Base-by-base conservation (phyloP, 1,140 invertebrate species). In the Chionoecetes opilio region DNA sequence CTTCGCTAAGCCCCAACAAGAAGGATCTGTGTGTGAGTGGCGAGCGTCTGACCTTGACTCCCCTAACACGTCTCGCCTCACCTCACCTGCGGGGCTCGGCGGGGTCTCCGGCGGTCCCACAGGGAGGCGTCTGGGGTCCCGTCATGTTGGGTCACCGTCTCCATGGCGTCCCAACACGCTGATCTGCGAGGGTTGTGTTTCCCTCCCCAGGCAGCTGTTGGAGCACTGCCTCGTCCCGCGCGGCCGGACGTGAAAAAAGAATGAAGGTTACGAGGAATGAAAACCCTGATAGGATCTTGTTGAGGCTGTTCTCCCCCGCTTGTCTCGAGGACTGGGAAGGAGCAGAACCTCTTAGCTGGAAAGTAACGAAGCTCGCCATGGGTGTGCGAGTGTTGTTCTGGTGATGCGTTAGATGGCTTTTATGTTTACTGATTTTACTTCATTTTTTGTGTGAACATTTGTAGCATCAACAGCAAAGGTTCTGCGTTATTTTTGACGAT, bases 241-340 rank as follows among this genome's bases (percentile, higher is more conserved):
- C 21, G 87, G 26, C 2, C 41, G 5, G 87, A 89, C 87, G 37
- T 38, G 34, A 89, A 46, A 89, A n/a, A 37, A 29, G 90, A 91
- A 91, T 91, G 46, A 75, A 75, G 63, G 63, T n/a, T 75, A n/a
- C 63, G 63, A 75, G 63, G n/a, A 75, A 75, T 75, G 63, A 75
- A 75, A 75, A 75, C 63, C 6, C 63, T 75, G 63, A 75, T 75
- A 75, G 21, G 26, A 75, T 75, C 63, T 75, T 34, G n/a, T 91
- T 31, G 14, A 91, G 31, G 90, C 31, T 91, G 11, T 91, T 91
- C 34, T n/a, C 90, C 31, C 32, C 29, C 34, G 9, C 34, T 75
- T n/a, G 21, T 75, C 63, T 75, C 63, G 63, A 6, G n/a, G 9
- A 17, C 63, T 75, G 26, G 63, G 26, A 75, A 17, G 63, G 14